These are phyloP conservation scores for Torymus aiolomorphi DNA, from an alignment of 2,888 invertebrate genomes.

Conservation along the genomic window DNA sequence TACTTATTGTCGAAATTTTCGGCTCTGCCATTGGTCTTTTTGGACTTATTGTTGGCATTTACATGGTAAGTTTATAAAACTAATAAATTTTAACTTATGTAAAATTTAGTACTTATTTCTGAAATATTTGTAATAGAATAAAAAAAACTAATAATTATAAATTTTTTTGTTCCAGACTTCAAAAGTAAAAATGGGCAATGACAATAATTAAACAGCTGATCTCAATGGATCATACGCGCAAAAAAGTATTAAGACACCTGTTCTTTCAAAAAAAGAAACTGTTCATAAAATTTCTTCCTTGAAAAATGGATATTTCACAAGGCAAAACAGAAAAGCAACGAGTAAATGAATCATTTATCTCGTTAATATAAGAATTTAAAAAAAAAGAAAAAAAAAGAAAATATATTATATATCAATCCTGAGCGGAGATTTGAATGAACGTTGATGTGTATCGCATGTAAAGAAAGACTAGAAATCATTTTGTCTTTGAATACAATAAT, in stretches of 20 bases:
- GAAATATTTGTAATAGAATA: constrained; percentile 33
- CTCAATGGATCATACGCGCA: constrained; percentile 28
- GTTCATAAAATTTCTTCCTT: constrained; percentile 38
- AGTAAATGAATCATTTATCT: constrained; percentile 47
- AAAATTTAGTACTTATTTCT: constrained; percentile 16
- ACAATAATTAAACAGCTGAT: constrained; percentile 40
- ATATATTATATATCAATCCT: constrained; percentile 35
- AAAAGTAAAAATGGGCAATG: constrained; percentile 85
- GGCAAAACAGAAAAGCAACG: not conserved
- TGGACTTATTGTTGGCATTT: constrained; percentile 98
- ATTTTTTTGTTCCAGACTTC: constrained; percentile 77
- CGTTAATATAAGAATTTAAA: constrained; percentile 18
- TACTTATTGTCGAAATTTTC: constrained; percentile 99
- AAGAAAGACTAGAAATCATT: constrained; percentile 38
- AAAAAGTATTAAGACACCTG: constrained; percentile 51
- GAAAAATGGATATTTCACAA: constrained; percentile 27
- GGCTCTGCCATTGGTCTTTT: constrained; percentile 99
- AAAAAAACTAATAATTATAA: not conserved
- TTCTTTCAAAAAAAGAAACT: constrained; percentile 40
- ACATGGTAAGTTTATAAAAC: constrained; percentile 80
- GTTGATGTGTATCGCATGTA: constrained; percentile 27
- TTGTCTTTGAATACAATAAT: constrained; percentile 37
- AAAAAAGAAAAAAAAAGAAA: constrained; percentile 16
- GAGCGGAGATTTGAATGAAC: constrained; percentile 30
- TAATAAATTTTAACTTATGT: constrained; percentile 20